A percentile compares a stretch with the other conserved stretches of the same genome.
Conservation (phyloP, 2,113 vertebrate genomes). For the Apteryx mantelli region DNA sequence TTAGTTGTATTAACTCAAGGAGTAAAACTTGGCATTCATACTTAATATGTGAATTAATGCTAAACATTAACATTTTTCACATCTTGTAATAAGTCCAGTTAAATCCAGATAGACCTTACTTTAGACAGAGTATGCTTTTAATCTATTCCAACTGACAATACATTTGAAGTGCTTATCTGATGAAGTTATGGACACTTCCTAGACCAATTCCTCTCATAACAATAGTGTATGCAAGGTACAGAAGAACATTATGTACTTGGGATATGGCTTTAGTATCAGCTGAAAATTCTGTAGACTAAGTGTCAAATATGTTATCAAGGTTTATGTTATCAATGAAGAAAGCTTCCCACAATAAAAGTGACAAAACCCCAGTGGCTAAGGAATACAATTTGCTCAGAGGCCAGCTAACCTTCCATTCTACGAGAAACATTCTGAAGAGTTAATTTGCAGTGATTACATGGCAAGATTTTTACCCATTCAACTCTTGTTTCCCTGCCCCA, state of each 20-base stretch:
- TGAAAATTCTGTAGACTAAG: not conserved
- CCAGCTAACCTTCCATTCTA: not conserved
- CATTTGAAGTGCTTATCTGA: not conserved
- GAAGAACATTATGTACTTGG: not conserved
- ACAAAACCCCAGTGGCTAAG: not conserved
- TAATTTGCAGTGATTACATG: not conserved
- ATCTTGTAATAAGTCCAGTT: not conserved
- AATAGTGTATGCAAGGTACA: accelerated
- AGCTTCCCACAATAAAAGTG: not conserved
- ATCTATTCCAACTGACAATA: not conserved
- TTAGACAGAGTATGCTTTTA: not conserved
- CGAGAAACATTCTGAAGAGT: not conserved
- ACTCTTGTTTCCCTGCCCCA: not conserved
- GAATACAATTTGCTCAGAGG: not conserved
- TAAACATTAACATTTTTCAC: not conserved
- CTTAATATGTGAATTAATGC: not conserved
- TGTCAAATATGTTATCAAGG: not conserved
- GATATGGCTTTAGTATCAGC: not conserved
- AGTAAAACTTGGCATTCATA: not conserved
- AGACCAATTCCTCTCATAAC: not conserved
- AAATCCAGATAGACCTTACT: not conserved
- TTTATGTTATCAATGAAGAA: not conserved
- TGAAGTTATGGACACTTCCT: not conserved
- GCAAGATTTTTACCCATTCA: not conserved
- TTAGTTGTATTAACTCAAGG: not conserved